These are phyloP conservation scores for Platerodrilus igneus DNA, from an alignment of 2,888 invertebrate genomes.

Conservation along the genomic window DNA sequence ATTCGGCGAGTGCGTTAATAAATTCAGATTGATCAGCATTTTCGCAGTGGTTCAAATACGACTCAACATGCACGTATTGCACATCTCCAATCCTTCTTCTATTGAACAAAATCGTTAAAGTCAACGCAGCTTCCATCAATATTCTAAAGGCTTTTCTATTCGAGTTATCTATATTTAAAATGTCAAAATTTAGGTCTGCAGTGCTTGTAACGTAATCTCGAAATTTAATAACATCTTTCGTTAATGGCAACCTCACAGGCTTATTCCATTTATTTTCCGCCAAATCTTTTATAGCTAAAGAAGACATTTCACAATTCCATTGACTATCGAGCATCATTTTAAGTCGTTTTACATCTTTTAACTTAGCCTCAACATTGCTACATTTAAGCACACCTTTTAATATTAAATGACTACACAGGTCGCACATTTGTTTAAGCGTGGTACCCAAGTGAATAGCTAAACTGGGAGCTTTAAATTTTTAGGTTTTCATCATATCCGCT, in stretches of 20 bases:
- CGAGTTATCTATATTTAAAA: constrained; percentile 6
- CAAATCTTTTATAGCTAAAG: constrained; percentile 14
- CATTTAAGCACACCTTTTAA: constrained; percentile 11
- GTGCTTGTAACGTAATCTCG: constrained; percentile 7
- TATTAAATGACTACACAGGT: constrained; percentile 7
- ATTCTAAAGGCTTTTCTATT: constrained; percentile 4
- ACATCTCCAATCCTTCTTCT: constrained; percentile 18
- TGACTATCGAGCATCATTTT: constrained; percentile 12
- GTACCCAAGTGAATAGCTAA: constrained; percentile 11
- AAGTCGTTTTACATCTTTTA: constrained; percentile 12
- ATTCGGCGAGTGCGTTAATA: constrained; percentile 12
- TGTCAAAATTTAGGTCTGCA: constrained; percentile 6
- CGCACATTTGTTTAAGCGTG: constrained; percentile 9
- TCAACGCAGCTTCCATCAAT: too few relatives aligned
- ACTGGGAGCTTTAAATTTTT: constrained; percentile 8
- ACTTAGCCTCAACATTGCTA: constrained; percentile 6
- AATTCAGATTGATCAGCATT: constrained; percentile 14
- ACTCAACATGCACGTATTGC: constrained; percentile 9
- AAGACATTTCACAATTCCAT: constrained; percentile 13
- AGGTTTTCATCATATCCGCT: constrained; percentile 7
- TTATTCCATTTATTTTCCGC: constrained; percentile 15
- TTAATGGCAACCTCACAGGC: constrained; percentile 12
- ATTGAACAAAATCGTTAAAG: constrained; percentile 15
- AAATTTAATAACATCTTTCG: constrained; percentile 16
- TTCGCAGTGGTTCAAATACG: constrained; percentile 11